phyloP scores from a whole-genome alignment of 2,888 invertebrate genomes.

The Tachina grossa region DNA sequence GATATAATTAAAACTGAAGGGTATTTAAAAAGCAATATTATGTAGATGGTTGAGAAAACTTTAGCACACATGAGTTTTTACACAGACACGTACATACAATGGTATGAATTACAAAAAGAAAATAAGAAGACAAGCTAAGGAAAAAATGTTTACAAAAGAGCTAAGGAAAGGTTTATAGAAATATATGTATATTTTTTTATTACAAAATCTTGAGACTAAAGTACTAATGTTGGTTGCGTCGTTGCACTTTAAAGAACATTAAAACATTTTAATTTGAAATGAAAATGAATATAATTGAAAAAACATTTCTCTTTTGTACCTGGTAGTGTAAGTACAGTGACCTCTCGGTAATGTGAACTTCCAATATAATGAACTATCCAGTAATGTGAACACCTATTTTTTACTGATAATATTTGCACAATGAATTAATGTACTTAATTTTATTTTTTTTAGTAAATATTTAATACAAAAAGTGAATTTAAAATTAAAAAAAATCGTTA shows the following conservation, averaged over 20 bases:
- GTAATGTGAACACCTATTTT: too few species aligned
- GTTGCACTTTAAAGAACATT: constrained; percentile 69
- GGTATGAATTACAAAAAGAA: background rate
- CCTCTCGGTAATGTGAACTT: too few species aligned
- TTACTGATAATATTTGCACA: too few species aligned
- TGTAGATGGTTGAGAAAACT: constrained; percentile 47
- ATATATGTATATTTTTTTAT: background rate
- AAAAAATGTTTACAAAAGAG: constrained; percentile 5
- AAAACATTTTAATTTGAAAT: constrained; percentile 56
- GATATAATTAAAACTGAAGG: constrained; percentile 26
- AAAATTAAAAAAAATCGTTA: too few species aligned
- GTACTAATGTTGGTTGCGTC: constrained; percentile 54
- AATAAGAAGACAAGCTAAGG: constrained; percentile 3
- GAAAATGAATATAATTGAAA: background rate
- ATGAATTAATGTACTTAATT: too few species aligned
- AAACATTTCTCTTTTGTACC: background rate
- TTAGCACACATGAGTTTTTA: constrained; percentile 20
- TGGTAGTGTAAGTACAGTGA: too few species aligned
- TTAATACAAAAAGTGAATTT: too few species aligned
- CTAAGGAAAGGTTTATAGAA: background rate
- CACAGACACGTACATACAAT: background rate
- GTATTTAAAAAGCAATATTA: constrained; percentile 60
- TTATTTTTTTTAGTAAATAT: too few species aligned
- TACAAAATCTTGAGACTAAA: constrained; percentile 50
- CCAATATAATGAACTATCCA: too few species aligned